Base-by-base conservation (phyloP, 2,797 vertebrate genomes). In the Clarias fuscus region DNA sequence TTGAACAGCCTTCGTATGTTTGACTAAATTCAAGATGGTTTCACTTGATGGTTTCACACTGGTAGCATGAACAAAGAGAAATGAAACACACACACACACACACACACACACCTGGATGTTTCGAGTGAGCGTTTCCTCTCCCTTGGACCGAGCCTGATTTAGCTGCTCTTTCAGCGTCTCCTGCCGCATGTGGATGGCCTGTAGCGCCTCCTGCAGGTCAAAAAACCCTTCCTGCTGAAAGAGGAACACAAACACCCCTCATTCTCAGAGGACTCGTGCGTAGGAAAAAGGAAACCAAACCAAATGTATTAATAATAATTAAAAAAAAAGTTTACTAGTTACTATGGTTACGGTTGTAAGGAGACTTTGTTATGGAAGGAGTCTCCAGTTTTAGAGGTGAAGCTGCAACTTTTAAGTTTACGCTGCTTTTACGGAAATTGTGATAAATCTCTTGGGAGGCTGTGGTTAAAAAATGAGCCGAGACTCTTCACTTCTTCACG, bases 131-230 rank as follows among this genome's bases (percentile, higher is more conserved):
- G 95, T 93, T 78, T 99, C 97, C 87, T 98, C 97, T 85, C 96
- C 97, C 93, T 98, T 99, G 0, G 97, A 97, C 93, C 97, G 98
- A 90, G 97, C 97, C 84, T 96, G 94, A 84, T 96, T 95, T 88
- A 97, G 94, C 86, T 98, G 97, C 91, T 97, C 96, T 94, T 96
- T 95, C 87, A 97, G 92, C 87, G 94, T 95, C 90, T 98, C 97
- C 93, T 97, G 95, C 83, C 96, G 96, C 94, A 98, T 97, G 91
- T 97, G 97, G 86, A 99, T 97, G 0, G 96, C 95, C 91, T 97
- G 97, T 88, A 98, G 94, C 0, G 97, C 95, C 92, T 99, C 98
- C 93, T 98, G 97, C 92, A 98, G 97, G 94, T 99, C 98, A 68
- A 98, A 96, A 93, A 98, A 98, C 79, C 97, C 97, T 89, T 99